Conservation (phyloP, 2,113 vertebrate species). For the Panthera tigris region DNA sequence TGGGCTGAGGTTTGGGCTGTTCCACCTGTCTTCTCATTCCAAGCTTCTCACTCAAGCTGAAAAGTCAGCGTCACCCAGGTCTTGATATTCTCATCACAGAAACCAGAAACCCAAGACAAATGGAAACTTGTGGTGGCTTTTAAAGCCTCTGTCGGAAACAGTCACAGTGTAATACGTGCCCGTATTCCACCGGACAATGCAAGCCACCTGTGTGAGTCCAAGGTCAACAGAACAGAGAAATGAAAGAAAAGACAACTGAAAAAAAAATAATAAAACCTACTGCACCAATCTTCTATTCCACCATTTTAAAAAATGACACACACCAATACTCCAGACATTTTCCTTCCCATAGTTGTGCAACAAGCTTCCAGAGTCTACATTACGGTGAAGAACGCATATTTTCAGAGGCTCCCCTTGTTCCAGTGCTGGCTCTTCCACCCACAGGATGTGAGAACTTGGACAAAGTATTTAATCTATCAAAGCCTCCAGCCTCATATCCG, state of each 20-base stretch:
- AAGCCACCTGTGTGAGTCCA: neutral
- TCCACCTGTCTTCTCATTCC: neutral
- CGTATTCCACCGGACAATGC: neutral
- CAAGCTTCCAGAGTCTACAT: neutral
- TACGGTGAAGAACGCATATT: neutral
- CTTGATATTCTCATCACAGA: neutral
- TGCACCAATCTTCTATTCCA: neutral
- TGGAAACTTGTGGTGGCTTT: accelerated
- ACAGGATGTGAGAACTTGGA: neutral
- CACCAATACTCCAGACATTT: neutral
- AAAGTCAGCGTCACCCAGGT: neutral
- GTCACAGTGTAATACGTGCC: neutral
- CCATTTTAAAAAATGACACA: neutral
- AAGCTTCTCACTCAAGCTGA: neutral
- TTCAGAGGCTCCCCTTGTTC: neutral
- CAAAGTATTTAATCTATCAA: neutral
- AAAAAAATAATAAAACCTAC: neutral
- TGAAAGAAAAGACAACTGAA: neutral
- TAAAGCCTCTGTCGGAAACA: neutral
- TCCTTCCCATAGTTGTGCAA: neutral
- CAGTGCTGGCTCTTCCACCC: neutral
- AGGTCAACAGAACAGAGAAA: neutral
- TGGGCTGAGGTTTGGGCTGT: neutral
- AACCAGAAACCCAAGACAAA: neutral
- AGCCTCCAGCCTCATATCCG: neutral